Base-by-base conservation (phyloP, 2,113 vertebrate genomes). In the Penelope pileata region DNA sequence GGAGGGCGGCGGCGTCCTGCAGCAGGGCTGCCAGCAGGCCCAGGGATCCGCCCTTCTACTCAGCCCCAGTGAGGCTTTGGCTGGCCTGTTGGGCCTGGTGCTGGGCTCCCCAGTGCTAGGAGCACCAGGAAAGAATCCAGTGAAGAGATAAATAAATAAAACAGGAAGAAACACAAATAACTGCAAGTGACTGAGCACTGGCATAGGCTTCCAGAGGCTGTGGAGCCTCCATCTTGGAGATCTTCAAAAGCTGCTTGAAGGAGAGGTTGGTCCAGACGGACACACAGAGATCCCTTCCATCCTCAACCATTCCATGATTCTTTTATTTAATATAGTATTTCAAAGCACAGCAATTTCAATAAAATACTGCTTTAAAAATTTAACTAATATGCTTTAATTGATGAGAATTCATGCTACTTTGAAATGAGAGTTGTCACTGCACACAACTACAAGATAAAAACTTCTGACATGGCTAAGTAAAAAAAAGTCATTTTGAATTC, bases 401-500 rank as follows among this genome's bases (percentile, higher is more conserved):
- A 22, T 43, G 38, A 85, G 27, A 87, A 82, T 34, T 80, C 70
- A 79, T 5, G 22, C 64, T 64, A 64, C 43, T 78, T 56, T 19
- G 14, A 85, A 74, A 18, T 38, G 70, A 69, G 59, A 91, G 11
- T 38, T 93, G 53, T 66, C 59, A 69, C 63, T 66, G 30, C 43
- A 32, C 74, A 76, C 24, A 85, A 73, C n/a, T 76, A 68, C 59
- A 83, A 83, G 59, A 93, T 85, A 87, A 93, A 88, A 16, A 77
- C 50, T 80, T 79, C 53, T 95, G 79, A 84, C 62, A 91, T 91
- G 51, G 34, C 73, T 86, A 83, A 64, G 58, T 85, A 43, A 81
- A 81, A 85, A 88, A 67, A 70, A 69, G 14, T 34, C 5, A 1
- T 83, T 88, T 79, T 78, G 45, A 50, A 66, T 79, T 69, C 79